Conservation (phyloP, 2,888 invertebrate genomes). For the Xestia c-nigrum region DNA sequence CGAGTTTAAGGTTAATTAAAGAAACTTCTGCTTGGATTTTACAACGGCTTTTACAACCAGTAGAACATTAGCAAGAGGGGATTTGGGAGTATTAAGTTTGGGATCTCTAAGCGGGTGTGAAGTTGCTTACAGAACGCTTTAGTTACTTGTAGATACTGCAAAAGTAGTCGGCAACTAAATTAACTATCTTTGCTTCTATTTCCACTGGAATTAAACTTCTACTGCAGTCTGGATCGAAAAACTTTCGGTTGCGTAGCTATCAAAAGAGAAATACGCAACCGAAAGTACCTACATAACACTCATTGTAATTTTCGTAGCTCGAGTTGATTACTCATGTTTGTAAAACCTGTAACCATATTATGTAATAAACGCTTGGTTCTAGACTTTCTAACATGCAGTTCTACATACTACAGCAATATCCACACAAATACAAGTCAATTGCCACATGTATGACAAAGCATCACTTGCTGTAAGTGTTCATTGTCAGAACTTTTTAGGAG, state of each 20-base stretch:
- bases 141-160: slow-evolving; percentile 10
- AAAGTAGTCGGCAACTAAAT: slow-evolving; percentile 24
- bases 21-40: slow-evolving; percentile 14
- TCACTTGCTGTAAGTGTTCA: not conserved
- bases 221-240: not conserved
- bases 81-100: slow-evolving; percentile 48
- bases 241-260: no score
- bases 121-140: slow-evolving; percentile 38
- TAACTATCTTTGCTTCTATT: not conserved
- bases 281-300: not conserved
- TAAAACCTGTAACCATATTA: not conserved
- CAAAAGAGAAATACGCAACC: not conserved
- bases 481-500: not conserved
- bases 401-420: not conserved
- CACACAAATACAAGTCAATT: not conserved
- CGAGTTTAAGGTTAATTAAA: slow-evolving; percentile 23
- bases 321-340: not conserved
- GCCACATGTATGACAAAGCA: not conserved
- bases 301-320: not conserved
- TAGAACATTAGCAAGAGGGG: slow-evolving; percentile 38
- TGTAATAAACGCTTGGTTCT: not conserved
- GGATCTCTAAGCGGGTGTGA: slow-evolving; percentile 37
- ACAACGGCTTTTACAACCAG: slow-evolving; percentile 34
- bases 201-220: not conserved
- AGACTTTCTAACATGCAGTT: not conserved